Evolutionary conservation across 1,140 invertebrate species (phyloP).

Genomic region (Drosophila leontia): DNA sequence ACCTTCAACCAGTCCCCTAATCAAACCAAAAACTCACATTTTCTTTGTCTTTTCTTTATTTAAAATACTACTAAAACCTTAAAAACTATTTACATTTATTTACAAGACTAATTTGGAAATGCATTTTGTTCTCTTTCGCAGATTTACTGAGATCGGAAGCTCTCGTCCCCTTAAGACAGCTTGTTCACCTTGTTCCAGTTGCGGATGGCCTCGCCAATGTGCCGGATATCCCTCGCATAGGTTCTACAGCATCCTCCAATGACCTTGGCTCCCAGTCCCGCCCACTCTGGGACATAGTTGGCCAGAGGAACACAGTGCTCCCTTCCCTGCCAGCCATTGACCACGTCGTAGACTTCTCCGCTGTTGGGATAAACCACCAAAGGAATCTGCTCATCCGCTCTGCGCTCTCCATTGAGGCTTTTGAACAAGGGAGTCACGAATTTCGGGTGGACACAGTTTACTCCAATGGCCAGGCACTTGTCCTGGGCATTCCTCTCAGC

Average conservation of each 20-base stretch:
- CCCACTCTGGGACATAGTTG: slow-evolving; percentile 89
- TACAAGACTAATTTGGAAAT: slow-evolving; percentile 44
- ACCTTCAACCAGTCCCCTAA: too few species aligned
- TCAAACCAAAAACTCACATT: not conserved
- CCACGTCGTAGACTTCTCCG: slow-evolving; percentile 87
- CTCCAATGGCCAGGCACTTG: slow-evolving; percentile 93
- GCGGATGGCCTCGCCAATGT: slow-evolving; percentile 85
- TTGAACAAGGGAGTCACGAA: slow-evolving; percentile 87
- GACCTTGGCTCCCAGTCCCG: slow-evolving; percentile 89
- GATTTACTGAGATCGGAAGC: slow-evolving; percentile 29
- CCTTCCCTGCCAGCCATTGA: slow-evolving; percentile 87
- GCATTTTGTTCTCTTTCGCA: slow-evolving; percentile 38
- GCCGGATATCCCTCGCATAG: slow-evolving; percentile 87
- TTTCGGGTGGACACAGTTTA: slow-evolving; percentile 92
- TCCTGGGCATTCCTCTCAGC: slow-evolving; percentile 86
- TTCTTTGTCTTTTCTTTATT: slow-evolving; percentile 33
- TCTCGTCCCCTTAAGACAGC: slow-evolving; percentile 21
- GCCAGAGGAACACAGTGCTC: slow-evolving; percentile 86
- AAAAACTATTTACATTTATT: slow-evolving; percentile 29
- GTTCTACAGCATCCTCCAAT: slow-evolving; percentile 93
- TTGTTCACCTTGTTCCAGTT: slow-evolving; percentile 64
- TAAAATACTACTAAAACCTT: slow-evolving; percentile 8
- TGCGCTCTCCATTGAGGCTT: slow-evolving; percentile 83
- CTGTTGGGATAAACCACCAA: slow-evolving; percentile 91
- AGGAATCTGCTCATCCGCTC: slow-evolving; percentile 80